Evolutionary conservation across 2,888 invertebrate species (phyloP).

Genomic region (Limnephilus rhombicus): DNA sequence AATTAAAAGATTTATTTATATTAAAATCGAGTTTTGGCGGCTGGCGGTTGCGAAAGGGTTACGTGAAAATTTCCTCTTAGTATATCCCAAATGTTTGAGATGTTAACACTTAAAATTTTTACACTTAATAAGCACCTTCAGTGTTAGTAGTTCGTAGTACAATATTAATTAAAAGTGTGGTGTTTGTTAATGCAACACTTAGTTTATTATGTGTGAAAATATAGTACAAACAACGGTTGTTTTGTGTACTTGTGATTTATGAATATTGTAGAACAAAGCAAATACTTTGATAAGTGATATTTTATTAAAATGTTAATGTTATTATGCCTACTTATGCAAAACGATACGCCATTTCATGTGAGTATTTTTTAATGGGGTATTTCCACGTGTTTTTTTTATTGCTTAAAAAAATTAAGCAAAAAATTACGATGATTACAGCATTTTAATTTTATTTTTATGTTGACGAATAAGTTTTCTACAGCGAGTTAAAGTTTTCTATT

Average conservation of each 20-base stretch:
- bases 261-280: not conserved
- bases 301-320: not conserved
- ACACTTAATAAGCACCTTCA: not conserved
- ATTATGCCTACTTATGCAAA: not conserved
- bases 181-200: not conserved
- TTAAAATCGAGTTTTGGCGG: conserved; percentile 48
- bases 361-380: too few species aligned
- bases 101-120: conserved; percentile 37
- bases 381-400: too few species aligned
- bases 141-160: not conserved
- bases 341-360: not conserved
- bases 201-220: not conserved
- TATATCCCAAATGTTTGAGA: conserved; percentile 43
- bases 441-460: too few species aligned
- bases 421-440: too few species aligned
- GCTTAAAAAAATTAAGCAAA: too few species aligned
- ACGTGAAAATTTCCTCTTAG: conserved; percentile 46
- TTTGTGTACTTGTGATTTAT: not conserved
- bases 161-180: not conserved
- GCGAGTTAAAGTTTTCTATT: too few species aligned
- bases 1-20: conserved; percentile 60
- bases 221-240: not conserved
- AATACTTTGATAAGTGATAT: not conserved
- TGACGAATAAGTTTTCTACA: too few species aligned
- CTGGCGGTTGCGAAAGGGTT: conserved; percentile 53